Base-by-base conservation (phyloP, 2,888 invertebrate genomes). In the Stramonita haemastoma region DNA sequence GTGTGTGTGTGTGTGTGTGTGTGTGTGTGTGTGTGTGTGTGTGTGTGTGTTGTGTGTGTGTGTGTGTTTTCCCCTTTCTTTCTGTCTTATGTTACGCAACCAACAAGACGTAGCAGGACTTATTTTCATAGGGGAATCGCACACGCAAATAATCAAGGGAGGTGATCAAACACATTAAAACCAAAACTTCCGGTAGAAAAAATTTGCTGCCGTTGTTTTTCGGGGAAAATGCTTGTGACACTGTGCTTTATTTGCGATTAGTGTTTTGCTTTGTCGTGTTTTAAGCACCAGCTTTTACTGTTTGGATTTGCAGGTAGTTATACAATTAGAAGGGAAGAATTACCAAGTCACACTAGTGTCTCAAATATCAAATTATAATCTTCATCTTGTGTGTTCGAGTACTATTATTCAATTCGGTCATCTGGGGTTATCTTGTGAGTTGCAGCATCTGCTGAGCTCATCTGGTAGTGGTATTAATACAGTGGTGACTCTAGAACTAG, bases 161-260 rank as follows among this genome's bases (percentile, higher is more conserved):
- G 70, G 46, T 19, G 22, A 73, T 36, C 22, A 11, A 57, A n/a
- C 29, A 85, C 11, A 29, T 57, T 85, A 29, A 57, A 57, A 57
- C 32, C 0, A 85, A 85, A 85, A 85, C 85, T 85, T 85, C 85
- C 85, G 85, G 85, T 85, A 57, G 85, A 85, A 57, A 85, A 85
- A 85, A 57, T 85, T 85, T 83, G 36, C 83, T 83, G 36, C 83
- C 46, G 57, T 57, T 85, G 46, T 83, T 85, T 46, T 29, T 29
- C 26, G 4, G 13, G 57, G 29, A 79, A 85, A n/a, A 85, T 85
- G 85, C 85, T 15, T 22, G 1, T 34, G 79, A 79, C 34, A 79
- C 32, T 17, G 34, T 34, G 15, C 32, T 34, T 34, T 34, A 79
- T 34, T 79, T 79, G 15, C 5, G 22, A 32, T 79, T 15, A 22